Evolutionary conservation across 2,888 invertebrate genomes (phyloP), one percentile per base, ranked within the genome.

Genomic region (Dromius quadrimaculatus): DNA sequence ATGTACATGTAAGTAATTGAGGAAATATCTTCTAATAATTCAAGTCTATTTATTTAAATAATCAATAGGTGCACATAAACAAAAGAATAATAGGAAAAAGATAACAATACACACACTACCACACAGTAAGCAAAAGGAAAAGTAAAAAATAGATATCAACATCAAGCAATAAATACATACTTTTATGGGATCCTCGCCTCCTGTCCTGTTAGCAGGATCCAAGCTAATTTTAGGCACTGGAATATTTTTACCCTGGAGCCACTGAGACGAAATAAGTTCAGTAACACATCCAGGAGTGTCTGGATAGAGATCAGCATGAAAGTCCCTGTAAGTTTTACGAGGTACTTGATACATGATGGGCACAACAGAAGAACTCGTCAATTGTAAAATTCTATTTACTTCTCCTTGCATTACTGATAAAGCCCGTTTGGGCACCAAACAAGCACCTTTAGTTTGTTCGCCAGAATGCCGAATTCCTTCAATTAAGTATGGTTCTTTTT

Each of bases 371-470:
- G 90, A 89, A 68, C 94, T 91, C 2, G 95, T 92, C 69, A 98
- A 85, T 78, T 97, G 93, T 66, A 97, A 84, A 50, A 98, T 87
- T 74, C 97, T 85, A 83, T 97, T 95, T 2, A 98, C 97, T 84
- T 98, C 98, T 0, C 96, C 97, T 76, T 94, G 93, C 97, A 98
- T 98, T n/a, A 97, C 95, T 76, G 93, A 91, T 36, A 98, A 84
- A 0, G 95, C 94, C 71, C 95, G 85, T 84, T 98, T 98, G 3
- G 97, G 95, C 50, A 97, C 92, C 73, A 97, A 81, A 77, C 95
- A 95, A 1, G 95, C 95, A 2, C 97, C 97, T 80, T 97, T 96
- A 0, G 95, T 95, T 82, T 97, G 97, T 78, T 97, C 96, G n/a
- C 95, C 91, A 15, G 93, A 92, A 84, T 95, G 94, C 66, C 93